Base-by-base conservation (phyloP, 2,113 vertebrate species). In the Dolichallabes microphthalmus region DNA sequence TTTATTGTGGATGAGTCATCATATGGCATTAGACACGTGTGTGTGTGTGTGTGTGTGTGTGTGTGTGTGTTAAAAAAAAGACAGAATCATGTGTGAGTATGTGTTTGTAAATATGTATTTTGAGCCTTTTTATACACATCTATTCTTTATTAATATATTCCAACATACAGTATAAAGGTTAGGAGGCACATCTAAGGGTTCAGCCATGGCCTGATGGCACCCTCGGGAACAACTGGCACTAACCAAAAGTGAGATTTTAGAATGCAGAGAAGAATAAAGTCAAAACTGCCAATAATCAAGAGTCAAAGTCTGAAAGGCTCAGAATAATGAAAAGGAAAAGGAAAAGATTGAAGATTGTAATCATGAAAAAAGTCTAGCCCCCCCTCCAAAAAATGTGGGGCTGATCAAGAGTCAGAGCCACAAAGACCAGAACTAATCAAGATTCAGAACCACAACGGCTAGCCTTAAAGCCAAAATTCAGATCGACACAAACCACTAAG, bases 1-100 rank as follows among this genome's bases (percentile, higher is more conserved):
- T 81, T 30, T 78, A 78, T 17, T 66, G 61, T 30, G 45, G 17
- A 60, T 71, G 80, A 61, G 30, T 87, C 74, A 83, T 50, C 7
- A 13, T 52, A 50, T 45, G 22, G 14, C 10, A 73, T 74, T 39
- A 50, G 39, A 50, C 71, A 73, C 20, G 11, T 58, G 52, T 19
- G 52, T 50, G 27, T 30, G 27, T 68, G 25, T 68, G 15, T 57
- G 55, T 57, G 55, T 57, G 55, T 57, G 27, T 32, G 27, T 68
- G 60, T 61, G 22, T 61, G 64, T 68, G 27, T 32, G 64, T 68
- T 27, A 39, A 1, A 71, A 71, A 22, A 10, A 30, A 30, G 39
- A 25, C 22, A 64, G 25, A 66, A 14, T 39, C 17, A 39, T 22
- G 3, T 39, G 22, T 50, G 20, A 22, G 10, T 22, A 17, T 35